Evolutionary conservation across 2,113 vertebrate genomes (phyloP).

Genomic region (Sorex fumeus): DNA sequence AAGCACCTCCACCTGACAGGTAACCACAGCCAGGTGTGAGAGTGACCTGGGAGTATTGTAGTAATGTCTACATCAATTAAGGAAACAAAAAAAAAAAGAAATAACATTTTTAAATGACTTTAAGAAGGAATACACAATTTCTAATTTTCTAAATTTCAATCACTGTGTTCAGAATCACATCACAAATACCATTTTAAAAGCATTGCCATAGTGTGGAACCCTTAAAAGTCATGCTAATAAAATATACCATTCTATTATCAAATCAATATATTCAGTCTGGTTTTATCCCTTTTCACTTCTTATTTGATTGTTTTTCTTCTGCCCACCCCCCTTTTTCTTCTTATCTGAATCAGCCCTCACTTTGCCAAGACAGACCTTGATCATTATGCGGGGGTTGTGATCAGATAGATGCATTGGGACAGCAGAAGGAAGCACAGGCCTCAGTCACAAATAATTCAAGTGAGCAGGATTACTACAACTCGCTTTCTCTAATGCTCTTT

Average conservation of each 20-base stretch:
- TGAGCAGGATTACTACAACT: slow-evolving; percentile 67
- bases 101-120: slow-evolving; percentile 41
- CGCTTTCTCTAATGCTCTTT: slow-evolving; percentile 53
- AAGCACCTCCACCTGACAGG: too few relatives aligned
- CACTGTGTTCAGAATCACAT: slow-evolving; percentile 81
- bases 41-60: too few relatives aligned
- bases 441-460: slow-evolving; percentile 53
- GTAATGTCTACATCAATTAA: too few relatives aligned
- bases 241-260: background rate
- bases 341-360: background rate
- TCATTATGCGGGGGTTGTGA: background rate
- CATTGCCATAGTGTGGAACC: background rate
- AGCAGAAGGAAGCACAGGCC: slow-evolving; percentile 23
- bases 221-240: slow-evolving; percentile 49
- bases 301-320: too few relatives aligned
- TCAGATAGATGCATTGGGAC: background rate
- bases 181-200: slow-evolving; percentile 68
- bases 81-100: too few relatives aligned
- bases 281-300: background rate
- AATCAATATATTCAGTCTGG: background rate
- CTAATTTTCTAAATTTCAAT: slow-evolving; percentile 73
- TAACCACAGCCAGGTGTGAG: too few relatives aligned
- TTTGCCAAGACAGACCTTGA: background rate
- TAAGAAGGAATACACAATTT: slow-evolving; percentile 65
- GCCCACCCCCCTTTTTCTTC: slow-evolving; percentile 30